Base-by-base conservation (phyloP, 2,888 invertebrate genomes). In the Xylocampa areola region DNA sequence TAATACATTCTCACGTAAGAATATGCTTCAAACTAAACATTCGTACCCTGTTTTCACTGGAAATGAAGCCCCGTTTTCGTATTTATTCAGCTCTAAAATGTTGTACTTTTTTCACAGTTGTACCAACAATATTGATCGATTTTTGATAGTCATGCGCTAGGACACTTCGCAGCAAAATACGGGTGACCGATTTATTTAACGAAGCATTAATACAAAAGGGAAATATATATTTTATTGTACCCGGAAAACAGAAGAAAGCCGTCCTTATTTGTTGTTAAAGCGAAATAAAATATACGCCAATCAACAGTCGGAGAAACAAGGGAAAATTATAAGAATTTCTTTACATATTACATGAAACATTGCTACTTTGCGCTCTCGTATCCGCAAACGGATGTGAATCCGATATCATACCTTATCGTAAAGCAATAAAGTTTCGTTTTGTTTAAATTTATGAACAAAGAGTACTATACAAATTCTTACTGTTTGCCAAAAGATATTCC, bases 1-100 rank as follows among this genome's bases (percentile, higher is more conserved):
- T 84, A 73, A 79, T 77, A 81, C 79, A 79, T 82, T 74, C 60
- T 61, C 57, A 59, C 66, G 76, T 76, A 74, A 68, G 74, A 73
- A 76, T 79, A 76, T 77, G 73, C 71, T 78, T 72, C 70, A 74
- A 80, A 73, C 68, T 76, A 72, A 70, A 77, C 68, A 39, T 43
- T 70, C 59, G 61, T 65, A 61, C 59, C 50, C 58, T 67, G 64
- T 69, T 77, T 79, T 73, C 66, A 73, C 69, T 68, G 65, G 61
- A 57, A 70, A 67, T 67, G 68, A 72, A 55, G 58, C 51, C 32
- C 19, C 37, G 25, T 43, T 51, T 45, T 52, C 25, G 21, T 39
- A 33, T 51, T 40, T 51, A 35, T 35, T 49, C 54, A 17, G 29
- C 10, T 54, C n/a, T 59, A 43, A 43, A 57, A 60, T 35, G 29